These are phyloP conservation scores for Bradypodion ventrale DNA, from an alignment of 2,797 vertebrate species.

Conservation along the genomic window DNA sequence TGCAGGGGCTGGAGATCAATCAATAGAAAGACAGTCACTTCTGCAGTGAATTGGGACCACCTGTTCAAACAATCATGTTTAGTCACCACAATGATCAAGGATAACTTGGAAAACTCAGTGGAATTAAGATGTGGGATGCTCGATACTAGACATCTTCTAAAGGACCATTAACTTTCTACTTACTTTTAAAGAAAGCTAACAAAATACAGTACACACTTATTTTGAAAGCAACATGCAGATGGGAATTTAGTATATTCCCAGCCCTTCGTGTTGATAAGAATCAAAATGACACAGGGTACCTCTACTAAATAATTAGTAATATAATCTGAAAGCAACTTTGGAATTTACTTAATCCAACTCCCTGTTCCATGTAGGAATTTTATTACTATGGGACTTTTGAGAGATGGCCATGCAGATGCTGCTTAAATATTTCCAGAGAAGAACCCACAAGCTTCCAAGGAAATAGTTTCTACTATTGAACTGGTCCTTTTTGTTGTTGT, in stretches of 20 bases:
- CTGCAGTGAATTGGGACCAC: conserved; percentile 36
- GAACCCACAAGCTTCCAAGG: no score
- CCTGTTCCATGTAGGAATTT: not conserved
- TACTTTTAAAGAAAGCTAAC: no score
- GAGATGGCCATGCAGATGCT: not conserved
- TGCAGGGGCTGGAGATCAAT: not conserved
- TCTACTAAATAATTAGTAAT: no score
- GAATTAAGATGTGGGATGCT: not conserved
- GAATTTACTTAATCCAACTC: not conserved
- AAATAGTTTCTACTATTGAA: not conserved
- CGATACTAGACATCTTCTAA: not conserved
- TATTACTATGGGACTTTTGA: not conserved
- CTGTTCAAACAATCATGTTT: not conserved
- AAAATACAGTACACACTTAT: not conserved
- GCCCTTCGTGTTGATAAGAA: rapidly evolving
- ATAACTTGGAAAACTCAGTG: rapidly evolving
- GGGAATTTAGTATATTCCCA: not conserved
- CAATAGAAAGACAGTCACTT: conserved; percentile 15
- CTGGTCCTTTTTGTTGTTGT: no score
- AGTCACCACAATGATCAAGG: not conserved
- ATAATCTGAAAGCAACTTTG: not conserved
- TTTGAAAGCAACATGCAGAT: not conserved
- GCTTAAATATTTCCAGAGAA: not conserved
- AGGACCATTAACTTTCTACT: no score
- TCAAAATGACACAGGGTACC: not conserved